A percentile compares a stretch with the other conserved stretches of the same genome.
phyloP scores from a whole-genome alignment of 2,113 vertebrate genomes.

The Gallinago paraguaiae region DNA sequence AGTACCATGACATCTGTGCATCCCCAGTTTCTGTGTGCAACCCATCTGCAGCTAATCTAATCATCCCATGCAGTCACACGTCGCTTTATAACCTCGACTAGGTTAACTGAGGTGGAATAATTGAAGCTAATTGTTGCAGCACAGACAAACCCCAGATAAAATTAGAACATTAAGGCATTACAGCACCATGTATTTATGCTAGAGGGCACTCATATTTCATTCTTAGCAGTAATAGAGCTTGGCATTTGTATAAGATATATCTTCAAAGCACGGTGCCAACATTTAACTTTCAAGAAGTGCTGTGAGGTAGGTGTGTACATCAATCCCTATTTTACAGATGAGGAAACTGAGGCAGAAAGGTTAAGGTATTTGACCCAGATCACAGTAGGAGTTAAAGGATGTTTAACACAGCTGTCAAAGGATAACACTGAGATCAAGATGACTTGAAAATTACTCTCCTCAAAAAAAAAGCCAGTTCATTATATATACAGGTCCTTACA shows the following conservation, averaged over 20 bases:
- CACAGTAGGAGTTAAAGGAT: background rate
- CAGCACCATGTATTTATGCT: conserved; percentile 24
- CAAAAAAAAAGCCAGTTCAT: background rate
- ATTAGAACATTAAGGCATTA: background rate
- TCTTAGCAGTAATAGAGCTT: background rate
- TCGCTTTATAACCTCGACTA: background rate
- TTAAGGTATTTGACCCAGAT: background rate
- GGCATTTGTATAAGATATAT: background rate
- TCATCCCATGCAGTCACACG: background rate
- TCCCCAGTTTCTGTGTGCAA: background rate
- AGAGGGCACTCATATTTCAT: conserved; percentile 28
- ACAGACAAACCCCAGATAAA: background rate
- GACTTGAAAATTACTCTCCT: background rate
- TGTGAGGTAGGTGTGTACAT: conserved; percentile 56
- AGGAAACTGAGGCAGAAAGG: conserved; percentile 18
- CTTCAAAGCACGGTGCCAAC: background rate
- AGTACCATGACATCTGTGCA: background rate
- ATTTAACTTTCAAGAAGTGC: background rate
- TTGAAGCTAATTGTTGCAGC: background rate
- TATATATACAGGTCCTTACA: background rate
- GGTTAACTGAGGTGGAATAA: conserved; percentile 3
- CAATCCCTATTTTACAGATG: background rate
- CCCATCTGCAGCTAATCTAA: conserved; percentile 3
- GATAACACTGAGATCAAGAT: background rate
- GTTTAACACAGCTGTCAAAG: background rate